Evolutionary conservation across 2,888 invertebrate species (phyloP), one percentile per base, ranked within the genome.

Genomic region (Brachynemurus nebulosus): DNA sequence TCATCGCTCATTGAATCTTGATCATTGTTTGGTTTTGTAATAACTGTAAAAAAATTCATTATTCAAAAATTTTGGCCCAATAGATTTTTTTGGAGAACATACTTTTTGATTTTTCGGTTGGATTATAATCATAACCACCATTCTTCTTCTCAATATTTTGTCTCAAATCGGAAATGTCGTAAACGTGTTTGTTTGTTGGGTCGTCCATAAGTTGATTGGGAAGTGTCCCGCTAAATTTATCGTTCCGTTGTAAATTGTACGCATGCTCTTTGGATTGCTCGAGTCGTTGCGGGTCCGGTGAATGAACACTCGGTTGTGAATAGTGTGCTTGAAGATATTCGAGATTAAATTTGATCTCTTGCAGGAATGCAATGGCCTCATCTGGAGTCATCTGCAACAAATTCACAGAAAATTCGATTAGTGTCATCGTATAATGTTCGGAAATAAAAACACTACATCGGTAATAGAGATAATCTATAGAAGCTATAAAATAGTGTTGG

Each of bases 301-400:
- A 52, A 49, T 60, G 62, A 18, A 60, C 48, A 30, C 62, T 61
- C 38, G 69, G 67, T 52, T 74, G 72, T 0, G 71, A 61, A 60
- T 77, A 78, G 57, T 76, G 76, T 11, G 70, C 69, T 52, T 79
- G 78, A 45, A 85, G 65, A 57, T 78, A 78, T 52, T 80, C 78
- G 55, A 86, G 72, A 52, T 81, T 79, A 55, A 76, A 71, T 56
- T 83, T 81, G 53, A 85, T 83, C 57, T 83, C 81, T 59, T 82
- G 79, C 16, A 85, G 64, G 59, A 83, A 85, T 35, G 71, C 70
- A 37, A 84, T 75, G 2, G 84, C 84, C 58, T 80, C 82, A 59
- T 83, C 81, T 40, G 80, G 74, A 9, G 74, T 68, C 73, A 84
- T 80, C 84, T 85, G 56, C 23, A 55, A 55, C 42, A 25, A 44